Base-by-base conservation (phyloP, 1,140 invertebrate species). In the Drosophila oshimai region DNA sequence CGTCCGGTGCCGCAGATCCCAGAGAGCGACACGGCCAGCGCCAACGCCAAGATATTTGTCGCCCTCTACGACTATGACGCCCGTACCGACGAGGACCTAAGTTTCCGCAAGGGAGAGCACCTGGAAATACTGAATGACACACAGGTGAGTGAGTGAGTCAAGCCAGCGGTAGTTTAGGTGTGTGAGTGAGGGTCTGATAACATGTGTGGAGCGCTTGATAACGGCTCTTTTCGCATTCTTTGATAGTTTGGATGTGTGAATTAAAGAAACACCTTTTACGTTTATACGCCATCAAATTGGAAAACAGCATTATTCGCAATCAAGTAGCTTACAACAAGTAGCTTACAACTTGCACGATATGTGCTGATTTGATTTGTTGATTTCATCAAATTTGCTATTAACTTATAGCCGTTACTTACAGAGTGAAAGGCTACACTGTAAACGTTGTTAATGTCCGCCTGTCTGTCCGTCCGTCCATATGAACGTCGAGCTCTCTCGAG, bases 41-140 rank as follows among this genome's bases (percentile, higher is more conserved):
- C 94, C 77, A 95, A 94, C 83, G 95, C 95, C 58, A 96, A 96
- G 92, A 96, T 99, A 87, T 99, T 99, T 92, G 97, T 99, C 26
- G 98, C 99, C 28, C 93, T 99, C 12, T 99, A 99, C 92, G 98
- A 99, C 92, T 99, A 99, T 91, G 98, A 99, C 93, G 98, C 99
- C 26, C 93, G 99, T 74, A 99, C 99, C 18, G 98, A 99, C 91
- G 98, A 99, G 92, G 99, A 99, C 92, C 93, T 99, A 50, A 98
- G 97, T 92, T 99, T 99, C 92, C 95, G 98, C 74, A 99, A 99
- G 92, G 98, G 98, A 31, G 98, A 99, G 92, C 97, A 99, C 92
- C 93, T 99, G 90, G 98, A 99, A 92, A 99, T 99, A 72, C 92
- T 99, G 67, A 99, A 99, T 92, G 98, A 99, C 92, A 99, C 97